A percentile compares a stretch with the other conserved stretches of the same genome.
Evolutionary conservation across 2,113 vertebrate genomes (phyloP).

Genomic region (Melanostigma gelatinosum): DNA sequence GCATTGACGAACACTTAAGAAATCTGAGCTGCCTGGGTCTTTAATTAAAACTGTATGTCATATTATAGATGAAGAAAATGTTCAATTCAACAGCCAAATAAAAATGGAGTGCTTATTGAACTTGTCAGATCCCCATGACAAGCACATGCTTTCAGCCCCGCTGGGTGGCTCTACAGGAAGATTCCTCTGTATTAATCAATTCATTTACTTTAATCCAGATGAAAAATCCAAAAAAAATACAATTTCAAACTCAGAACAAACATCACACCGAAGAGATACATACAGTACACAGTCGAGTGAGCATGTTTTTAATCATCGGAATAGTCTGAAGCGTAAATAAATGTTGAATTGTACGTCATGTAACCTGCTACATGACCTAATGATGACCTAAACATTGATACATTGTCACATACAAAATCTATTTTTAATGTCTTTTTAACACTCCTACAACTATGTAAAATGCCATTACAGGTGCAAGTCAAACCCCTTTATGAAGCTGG

Average conservation of each 20-base stretch:
- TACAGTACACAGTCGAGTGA: neutral
- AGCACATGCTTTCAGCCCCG: slow-evolving; percentile 31
- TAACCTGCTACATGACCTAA: too few relatives aligned
- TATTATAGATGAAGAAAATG: slow-evolving; percentile 80
- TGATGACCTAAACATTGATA: neutral
- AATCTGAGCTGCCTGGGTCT: slow-evolving; percentile 74
- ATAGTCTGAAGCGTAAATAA: neutral
- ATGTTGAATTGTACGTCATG: neutral
- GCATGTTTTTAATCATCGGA: neutral
- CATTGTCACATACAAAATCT: neutral
- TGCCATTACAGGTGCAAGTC: neutral
- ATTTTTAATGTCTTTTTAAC: neutral
- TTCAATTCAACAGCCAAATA: slow-evolving; percentile 75
- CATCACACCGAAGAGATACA: neutral
- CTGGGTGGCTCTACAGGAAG: slow-evolving; percentile 37
- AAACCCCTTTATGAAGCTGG: neutral
- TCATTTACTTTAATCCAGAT: slow-evolving; percentile 21
- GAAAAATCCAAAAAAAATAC: slow-evolving; percentile 2
- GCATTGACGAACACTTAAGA: slow-evolving; percentile 71
- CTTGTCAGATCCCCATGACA: slow-evolving; percentile 55
- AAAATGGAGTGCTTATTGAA: slow-evolving; percentile 76
- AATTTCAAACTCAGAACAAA: neutral
- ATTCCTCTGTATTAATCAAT: slow-evolving; percentile 13
- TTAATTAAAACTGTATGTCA: slow-evolving; percentile 85
- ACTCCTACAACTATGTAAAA: neutral